Evolutionary conservation across 35 echinoderm and acorn worm species (phyloP), one percentile per base, ranked within the genome.

Genomic region (Apostichopus japonicus): DNA sequence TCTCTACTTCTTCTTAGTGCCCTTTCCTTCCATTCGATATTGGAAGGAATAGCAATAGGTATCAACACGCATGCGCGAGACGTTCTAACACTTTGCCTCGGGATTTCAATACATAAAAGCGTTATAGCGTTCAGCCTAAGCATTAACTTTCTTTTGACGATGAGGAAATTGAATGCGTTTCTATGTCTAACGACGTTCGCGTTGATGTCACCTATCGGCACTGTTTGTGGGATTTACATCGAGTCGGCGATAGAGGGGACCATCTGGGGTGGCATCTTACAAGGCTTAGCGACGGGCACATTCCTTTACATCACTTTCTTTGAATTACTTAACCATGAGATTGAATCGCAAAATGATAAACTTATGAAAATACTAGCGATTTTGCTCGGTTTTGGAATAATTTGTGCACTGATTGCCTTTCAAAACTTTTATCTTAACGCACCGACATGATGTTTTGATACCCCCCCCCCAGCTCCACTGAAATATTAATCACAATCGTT

Each of bases 291-390:
- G 6, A 98, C 94, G 4, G 96, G 96, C 22, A 98, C 96, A 8
- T 98, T 98, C 56, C 91, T 98, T 9, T 98, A 98, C 75, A 94
- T 98, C 6, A 98, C 96, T 21, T 98, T 98, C 84, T 93, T 98
- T 86, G 96, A 98, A 91, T 92, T 98, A 5, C 94, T 98, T 1
- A 90, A 94, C 84, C 92, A 94, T 72, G 96, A 98, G 73, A 95
- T 98, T 63, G 52, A 89, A 14, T 77, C 90, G 16, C 90, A 84
- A 10, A 23, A 75, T 6, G 96, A 98, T 87, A 91, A 92, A 61
- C 33, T 98, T 90, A 83, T 94, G 2, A 98, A 98, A 91, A 65
- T 98, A 8, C 65, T 95, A 55, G 92, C 79, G 56, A 75, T 94
- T 57, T 11, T 98, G 11, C 22, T 95, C 10, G 96, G 96, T 55